phyloP scores from a whole-genome alignment of 2,888 invertebrate species.

The Dryobotodes eremita region DNA sequence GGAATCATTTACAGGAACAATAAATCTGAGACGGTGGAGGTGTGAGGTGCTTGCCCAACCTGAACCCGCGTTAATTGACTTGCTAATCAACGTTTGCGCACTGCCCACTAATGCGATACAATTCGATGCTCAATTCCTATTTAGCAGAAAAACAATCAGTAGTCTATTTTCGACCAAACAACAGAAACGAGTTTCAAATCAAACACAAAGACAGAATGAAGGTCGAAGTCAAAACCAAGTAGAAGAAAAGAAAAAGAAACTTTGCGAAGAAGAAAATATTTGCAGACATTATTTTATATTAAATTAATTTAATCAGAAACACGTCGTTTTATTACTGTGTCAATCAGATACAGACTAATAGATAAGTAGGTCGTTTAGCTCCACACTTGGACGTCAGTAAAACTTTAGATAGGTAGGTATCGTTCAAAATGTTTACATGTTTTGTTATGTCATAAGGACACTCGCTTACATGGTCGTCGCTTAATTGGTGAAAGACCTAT shows the following conservation, averaged over 20 bases:
- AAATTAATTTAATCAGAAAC: constrained; percentile 35
- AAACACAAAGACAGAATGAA: constrained; percentile 32
- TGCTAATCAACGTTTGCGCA: constrained; percentile 78
- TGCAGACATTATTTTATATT: constrained; percentile 16
- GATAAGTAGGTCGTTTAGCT: constrained; percentile 51
- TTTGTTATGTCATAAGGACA: constrained; percentile 32
- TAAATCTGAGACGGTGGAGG: constrained; percentile 64
- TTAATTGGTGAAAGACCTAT: constrained; percentile 8
- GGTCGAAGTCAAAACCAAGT: constrained; percentile 22
- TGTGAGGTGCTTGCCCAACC: constrained; percentile 73
- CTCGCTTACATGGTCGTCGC: not conserved
- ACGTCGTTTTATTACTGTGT: constrained; percentile 45
- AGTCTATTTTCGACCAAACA: constrained; percentile 41
- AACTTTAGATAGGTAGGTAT: constrained; percentile 10
- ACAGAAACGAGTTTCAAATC: constrained; percentile 28
- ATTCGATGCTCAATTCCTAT: constrained; percentile 59
- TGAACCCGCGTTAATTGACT: constrained; percentile 78
- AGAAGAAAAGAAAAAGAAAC: not conserved
- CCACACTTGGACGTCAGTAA: constrained; percentile 26
- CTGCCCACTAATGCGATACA: constrained; percentile 65
- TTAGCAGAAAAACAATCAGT: constrained; percentile 61
- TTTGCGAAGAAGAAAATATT: constrained; percentile 21
- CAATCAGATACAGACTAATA: constrained; percentile 46
- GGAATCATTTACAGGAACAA: constrained; percentile 66
- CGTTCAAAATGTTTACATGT: constrained; percentile 17